Conservation (phyloP, 2,113 vertebrate species). For the Nymphicus hollandicus region DNA sequence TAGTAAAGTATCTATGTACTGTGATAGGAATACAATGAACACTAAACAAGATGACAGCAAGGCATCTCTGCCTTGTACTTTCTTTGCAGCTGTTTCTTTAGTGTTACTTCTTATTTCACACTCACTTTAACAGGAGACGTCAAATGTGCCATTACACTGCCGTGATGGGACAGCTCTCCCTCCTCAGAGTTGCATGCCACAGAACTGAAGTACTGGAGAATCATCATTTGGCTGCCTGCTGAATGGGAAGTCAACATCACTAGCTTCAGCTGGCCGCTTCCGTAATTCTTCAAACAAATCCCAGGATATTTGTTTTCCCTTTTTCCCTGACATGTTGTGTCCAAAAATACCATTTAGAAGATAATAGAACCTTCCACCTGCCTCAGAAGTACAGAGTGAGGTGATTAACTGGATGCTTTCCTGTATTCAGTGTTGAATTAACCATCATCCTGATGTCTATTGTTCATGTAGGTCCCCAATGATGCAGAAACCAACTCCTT, state of each 20-base stretch:
- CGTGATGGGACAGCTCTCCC: neutral
- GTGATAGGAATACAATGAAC: neutral
- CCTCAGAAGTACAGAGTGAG: neutral
- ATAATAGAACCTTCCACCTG: neutral
- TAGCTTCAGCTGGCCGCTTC: neutral
- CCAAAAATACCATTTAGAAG: neutral
- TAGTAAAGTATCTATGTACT: neutral
- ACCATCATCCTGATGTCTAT: neutral
- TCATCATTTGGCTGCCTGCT: neutral
- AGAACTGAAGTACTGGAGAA: neutral
- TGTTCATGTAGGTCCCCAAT: neutral
- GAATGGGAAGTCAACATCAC: neutral
- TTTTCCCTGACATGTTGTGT: fast-evolving
- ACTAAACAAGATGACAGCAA: neutral
- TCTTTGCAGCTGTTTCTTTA: neutral
- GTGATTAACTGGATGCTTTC: neutral
- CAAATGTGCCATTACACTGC: fast-evolving
- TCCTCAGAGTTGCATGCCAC: fast-evolving
- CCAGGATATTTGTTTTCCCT: neutral
- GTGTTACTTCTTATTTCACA: neutral
- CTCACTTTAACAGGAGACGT: neutral
- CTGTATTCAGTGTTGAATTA: fast-evolving
- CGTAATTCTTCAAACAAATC: neutral
- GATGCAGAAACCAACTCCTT: neutral
- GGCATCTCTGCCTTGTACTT: neutral